phyloP scores from a whole-genome alignment of 37 sponge, comb jelly and placozoan genomes.

The Bolinopsis microptera region DNA sequence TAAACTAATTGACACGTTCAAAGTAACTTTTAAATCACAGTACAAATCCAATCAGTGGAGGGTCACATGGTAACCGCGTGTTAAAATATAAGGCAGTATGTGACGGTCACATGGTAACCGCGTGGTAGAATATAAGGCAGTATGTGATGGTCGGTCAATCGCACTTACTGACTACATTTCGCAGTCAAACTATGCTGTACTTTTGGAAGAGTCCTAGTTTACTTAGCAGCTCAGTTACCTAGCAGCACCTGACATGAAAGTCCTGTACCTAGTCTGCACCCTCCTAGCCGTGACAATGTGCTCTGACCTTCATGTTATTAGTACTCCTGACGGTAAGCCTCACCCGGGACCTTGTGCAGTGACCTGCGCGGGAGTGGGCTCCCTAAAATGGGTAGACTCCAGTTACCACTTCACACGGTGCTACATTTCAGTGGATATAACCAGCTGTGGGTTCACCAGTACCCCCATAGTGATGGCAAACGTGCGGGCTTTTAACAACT shows the following conservation, averaged over 20 bases:
- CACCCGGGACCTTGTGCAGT: neutral
- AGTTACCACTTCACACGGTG: neutral
- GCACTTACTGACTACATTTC: too few relatives aligned
- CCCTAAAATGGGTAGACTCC: neutral
- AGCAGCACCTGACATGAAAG: too few relatives aligned
- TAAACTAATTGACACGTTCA: neutral
- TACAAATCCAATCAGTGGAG: neutral
- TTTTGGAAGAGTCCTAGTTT: too few relatives aligned
- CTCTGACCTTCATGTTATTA: neutral
- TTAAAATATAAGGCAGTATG: too few relatives aligned
- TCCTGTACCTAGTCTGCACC: too few relatives aligned
- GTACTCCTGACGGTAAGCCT: neutral
- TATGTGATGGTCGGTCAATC: too few relatives aligned
- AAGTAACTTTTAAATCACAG: neutral
- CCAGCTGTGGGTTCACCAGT: neutral
- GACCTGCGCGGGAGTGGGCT: neutral
- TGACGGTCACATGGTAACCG: too few relatives aligned
- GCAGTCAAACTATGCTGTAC: too few relatives aligned
- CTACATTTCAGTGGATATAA: neutral
- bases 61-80: too few relatives aligned
- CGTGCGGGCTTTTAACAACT: neutral
- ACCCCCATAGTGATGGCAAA: neutral
- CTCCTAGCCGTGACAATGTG: neutral
- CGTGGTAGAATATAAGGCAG: too few relatives aligned
- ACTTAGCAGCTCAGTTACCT: too few relatives aligned